phyloP scores from a whole-genome alignment of 2,113 vertebrate species.

The Pseudopipra pipra region DNA sequence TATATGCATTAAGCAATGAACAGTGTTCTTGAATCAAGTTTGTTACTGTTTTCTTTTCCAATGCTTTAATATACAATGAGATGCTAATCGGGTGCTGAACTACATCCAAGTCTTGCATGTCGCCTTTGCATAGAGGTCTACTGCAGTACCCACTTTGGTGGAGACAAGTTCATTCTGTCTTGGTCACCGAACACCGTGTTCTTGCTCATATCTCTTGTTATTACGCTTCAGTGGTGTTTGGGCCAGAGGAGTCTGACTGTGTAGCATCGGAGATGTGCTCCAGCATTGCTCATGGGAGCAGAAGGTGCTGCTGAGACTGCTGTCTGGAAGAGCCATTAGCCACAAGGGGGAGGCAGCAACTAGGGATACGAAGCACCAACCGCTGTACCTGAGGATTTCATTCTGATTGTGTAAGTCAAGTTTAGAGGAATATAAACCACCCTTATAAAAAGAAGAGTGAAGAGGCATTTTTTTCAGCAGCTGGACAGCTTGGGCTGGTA shows the following conservation, averaged over 20 bases:
- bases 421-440: not conserved
- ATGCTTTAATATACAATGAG: not conserved
- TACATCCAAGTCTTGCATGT: too few species aligned
- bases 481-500: not conserved
- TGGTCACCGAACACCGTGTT: fast-evolving
- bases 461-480: not conserved
- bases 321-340: not conserved
- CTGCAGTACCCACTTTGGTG: fast-evolving
- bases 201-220: not conserved
- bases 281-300: fast-evolving
- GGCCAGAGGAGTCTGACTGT: not conserved
- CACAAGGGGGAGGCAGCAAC: not conserved
- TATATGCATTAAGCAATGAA: not conserved
- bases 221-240: fast-evolving
- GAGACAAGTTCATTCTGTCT: not conserved
- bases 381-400: fast-evolving
- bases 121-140: not conserved
- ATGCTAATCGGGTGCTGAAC: not conserved
- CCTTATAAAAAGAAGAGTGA: not conserved
- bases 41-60: not conserved
- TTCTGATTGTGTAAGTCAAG: fast-evolving
- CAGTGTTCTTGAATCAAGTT: not conserved
- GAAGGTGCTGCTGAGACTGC: fast-evolving
- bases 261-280: fast-evolving
- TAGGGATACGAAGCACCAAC: fast-evolving